Evolutionary conservation across 2,888 invertebrate genomes (phyloP), one percentile per base, ranked within the genome.

Genomic region (Ptilodon capucinus): DNA sequence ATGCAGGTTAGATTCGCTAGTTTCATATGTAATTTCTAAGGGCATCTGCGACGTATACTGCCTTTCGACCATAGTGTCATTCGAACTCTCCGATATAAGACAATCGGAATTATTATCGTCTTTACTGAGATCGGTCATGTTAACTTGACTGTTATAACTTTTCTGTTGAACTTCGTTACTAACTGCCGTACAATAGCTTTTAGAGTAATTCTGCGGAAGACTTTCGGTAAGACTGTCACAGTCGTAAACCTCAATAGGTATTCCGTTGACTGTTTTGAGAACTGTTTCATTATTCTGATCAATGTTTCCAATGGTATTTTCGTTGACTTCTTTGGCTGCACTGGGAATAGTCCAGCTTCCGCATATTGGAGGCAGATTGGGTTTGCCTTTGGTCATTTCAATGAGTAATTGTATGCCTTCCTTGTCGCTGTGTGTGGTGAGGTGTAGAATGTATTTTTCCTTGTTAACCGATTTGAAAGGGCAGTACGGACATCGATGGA

Each of bases 401-500:
- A 85, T 71, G 6, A 88, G 68, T 0, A 84, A 57, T 28, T 86
- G 79, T 41, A 87, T 76, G 6, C 81, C 84, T 62, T 89, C 88
- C 64, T 91, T 85, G 49, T 92, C 88, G 4, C 86, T 76, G 57
- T 93, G 93, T 2, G 84, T 90, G 3, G 87, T 83, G 44, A 93
- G 79, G 66, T 94, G 94, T 0, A 91, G 68, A 0, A 88, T 76
- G 60, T 92, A 94, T 69, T 93, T 93, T 13, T 93, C 92, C 74
- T 93, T 93, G 74, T 91, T 95, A 39, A 95, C 91, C 0, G 94
- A 92, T 60, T 93, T 92, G 74, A 92, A 95, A 23, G 91, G 82
- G 63, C 95, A 95, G 64, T 91, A 89, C 0, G 89, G 83, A 64
- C 95, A 95, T 4, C 91, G 86, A 66, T 93, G 93, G 63, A 95